phyloP scores from a whole-genome alignment of 2,888 invertebrate genomes.

The Dorcus parallelipipedus region DNA sequence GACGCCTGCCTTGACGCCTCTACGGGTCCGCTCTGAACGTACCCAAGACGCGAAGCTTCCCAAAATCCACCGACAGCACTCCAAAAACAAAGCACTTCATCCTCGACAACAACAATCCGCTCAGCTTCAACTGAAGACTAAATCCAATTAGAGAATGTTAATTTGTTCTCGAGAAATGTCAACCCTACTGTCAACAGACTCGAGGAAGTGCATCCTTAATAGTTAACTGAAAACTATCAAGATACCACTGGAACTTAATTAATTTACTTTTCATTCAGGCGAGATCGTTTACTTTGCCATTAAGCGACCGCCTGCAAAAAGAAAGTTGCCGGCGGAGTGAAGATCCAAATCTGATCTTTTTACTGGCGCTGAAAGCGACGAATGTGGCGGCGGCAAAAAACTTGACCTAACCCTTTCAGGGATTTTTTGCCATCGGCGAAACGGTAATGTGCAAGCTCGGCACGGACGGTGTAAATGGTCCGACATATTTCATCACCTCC shows the following conservation, averaged over 20 bases:
- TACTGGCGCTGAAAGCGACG: constrained; percentile 15
- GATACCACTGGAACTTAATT: constrained; percentile 25
- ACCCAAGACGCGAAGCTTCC: neutral
- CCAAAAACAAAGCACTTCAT: neutral
- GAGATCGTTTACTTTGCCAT: constrained; percentile 26
- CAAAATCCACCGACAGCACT: neutral
- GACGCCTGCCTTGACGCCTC: constrained; percentile 1
- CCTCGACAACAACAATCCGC: neutral
- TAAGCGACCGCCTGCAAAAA: constrained; percentile 24
- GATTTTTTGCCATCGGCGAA: constrained; percentile 21
- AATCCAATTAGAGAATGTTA: constrained; percentile 1
- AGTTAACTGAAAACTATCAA: constrained; percentile 25
- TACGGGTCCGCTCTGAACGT: neutral
- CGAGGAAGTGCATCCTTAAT: constrained; percentile 14
- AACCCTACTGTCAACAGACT: constrained; percentile 14
- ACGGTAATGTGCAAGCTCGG: constrained; percentile 35
- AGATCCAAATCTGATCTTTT: constrained; percentile 26
- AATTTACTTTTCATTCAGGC: constrained; percentile 27
- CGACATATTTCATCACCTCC: constrained; percentile 37
- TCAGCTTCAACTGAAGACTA: constrained; percentile 3
- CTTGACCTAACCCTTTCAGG: constrained; percentile 20
- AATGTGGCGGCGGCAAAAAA: constrained; percentile 24
- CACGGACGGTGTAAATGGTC: constrained; percentile 38
- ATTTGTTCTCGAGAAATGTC: constrained; percentile 17
- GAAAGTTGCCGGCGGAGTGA: constrained; percentile 16